These are phyloP conservation scores for Phanerotoma sp. DNA, from an alignment of 2,888 invertebrate species.

Conservation along the genomic window DNA sequence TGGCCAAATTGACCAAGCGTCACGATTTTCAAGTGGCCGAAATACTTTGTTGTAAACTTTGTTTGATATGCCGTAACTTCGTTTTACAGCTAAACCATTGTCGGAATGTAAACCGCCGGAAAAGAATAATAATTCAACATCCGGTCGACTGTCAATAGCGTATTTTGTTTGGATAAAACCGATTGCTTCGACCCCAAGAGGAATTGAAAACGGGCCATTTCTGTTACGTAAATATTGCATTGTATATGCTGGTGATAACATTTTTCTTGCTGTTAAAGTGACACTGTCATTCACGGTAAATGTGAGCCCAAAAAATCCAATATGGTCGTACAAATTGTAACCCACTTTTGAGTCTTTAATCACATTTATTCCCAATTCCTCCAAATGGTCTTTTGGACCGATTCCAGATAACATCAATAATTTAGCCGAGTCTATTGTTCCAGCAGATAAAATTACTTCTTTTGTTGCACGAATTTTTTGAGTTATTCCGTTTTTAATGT, in stretches of 20 bases:
- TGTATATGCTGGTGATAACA: constrained; percentile 43
- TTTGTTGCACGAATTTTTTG: constrained; percentile 62
- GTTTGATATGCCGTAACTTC: constrained; percentile 51
- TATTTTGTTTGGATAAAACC: constrained; percentile 57
- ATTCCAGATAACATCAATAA: constrained; percentile 69
- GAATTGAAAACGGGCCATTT: constrained; percentile 52
- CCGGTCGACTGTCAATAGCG: constrained; percentile 48
- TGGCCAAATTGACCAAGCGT: constrained; percentile 64
- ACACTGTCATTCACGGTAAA: constrained; percentile 65
- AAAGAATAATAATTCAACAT: constrained; percentile 59
- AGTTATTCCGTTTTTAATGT: constrained; percentile 61
- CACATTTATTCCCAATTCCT: constrained; percentile 63
- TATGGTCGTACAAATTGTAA: constrained; percentile 68
- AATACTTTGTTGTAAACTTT: constrained; percentile 56
- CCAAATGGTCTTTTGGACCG: constrained; percentile 65
- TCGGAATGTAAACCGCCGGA: constrained; percentile 60
- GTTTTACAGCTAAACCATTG: constrained; percentile 53
- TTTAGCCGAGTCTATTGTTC: constrained; percentile 80
- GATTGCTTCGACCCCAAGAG: constrained; percentile 58
- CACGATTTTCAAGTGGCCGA: constrained; percentile 55
- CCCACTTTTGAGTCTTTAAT: constrained; percentile 69
- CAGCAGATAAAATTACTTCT: constrained; percentile 68
- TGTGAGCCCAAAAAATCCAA: constrained; percentile 68
- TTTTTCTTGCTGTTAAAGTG: constrained; percentile 57
- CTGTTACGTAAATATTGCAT: constrained; percentile 52